Percentiles rank a stretch among this genome's conserved stretches.
These are phyloP conservation scores for Andrena haemorrhoa DNA, from an alignment of 2,888 invertebrate genomes.

Conservation along the genomic window DNA sequence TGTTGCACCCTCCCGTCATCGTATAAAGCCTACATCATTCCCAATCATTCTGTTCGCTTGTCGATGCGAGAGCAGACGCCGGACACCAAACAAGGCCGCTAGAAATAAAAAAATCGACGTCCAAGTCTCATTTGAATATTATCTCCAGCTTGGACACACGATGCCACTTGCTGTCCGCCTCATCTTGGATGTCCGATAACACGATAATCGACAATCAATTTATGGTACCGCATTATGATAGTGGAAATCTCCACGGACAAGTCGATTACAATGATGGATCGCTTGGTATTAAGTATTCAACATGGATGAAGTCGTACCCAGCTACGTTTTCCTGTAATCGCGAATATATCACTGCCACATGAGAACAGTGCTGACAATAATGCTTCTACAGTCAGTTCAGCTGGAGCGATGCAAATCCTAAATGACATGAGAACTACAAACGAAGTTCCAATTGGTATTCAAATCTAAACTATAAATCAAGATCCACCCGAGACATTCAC, in stretches of 20 bases:
- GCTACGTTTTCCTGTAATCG: no score
- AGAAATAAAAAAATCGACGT: conserved; percentile 20
- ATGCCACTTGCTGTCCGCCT: not conserved
- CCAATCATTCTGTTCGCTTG: conserved; percentile 26
- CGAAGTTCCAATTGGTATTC: no score
- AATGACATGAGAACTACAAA: no score
- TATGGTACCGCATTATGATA: not conserved
- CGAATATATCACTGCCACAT: no score
- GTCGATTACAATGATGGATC: no score
- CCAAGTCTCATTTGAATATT: not conserved
- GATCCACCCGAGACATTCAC: not conserved
- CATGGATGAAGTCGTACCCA: no score
- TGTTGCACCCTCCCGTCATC: conserved; percentile 25
- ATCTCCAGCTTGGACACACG: not conserved
- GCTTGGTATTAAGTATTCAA: no score
- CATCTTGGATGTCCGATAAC: not conserved
- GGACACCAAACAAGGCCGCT: not conserved
- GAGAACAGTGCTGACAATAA: no score
- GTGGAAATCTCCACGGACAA: not conserved
- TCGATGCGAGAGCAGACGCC: not conserved
- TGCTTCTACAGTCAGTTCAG: no score
- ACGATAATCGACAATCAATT: not conserved
- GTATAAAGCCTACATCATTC: conserved; percentile 27
- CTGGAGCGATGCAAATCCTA: no score
- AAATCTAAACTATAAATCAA: not conserved